A percentile compares a stretch with the other conserved stretches of the same genome.
Conservation (phyloP, 2,797 vertebrate species). For the Peromyscus melanophrys region DNA sequence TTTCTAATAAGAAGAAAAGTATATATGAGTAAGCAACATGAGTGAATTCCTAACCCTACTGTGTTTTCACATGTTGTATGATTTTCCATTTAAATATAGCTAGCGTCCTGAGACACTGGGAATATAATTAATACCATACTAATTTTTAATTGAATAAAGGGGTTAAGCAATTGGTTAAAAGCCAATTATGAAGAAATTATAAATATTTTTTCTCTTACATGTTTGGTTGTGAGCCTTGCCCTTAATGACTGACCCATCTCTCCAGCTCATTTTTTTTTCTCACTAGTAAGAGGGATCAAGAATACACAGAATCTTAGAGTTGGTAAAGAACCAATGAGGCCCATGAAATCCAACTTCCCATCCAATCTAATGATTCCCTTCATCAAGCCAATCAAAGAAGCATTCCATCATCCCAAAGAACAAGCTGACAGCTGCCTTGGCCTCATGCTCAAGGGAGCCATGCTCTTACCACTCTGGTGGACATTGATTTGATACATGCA, state of each 20-base stretch:
- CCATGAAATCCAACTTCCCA: neutral
- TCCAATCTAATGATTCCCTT: neutral
- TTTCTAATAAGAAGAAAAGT: neutral
- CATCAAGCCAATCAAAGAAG: neutral
- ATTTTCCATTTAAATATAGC: slow-evolving; percentile 23
- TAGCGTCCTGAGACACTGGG: neutral
- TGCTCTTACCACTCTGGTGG: neutral
- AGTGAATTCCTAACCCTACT: neutral
- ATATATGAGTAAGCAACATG: neutral
- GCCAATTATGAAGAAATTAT: neutral
- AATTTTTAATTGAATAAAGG: neutral
- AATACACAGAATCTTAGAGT: neutral
- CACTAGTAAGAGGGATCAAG: neutral
- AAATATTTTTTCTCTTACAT: neutral
- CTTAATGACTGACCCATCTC: neutral
- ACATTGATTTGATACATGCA: neutral
- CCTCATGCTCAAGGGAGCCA: neutral
- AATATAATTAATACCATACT: neutral
- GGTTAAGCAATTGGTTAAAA: slow-evolving; percentile 14
- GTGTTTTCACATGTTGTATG: neutral
- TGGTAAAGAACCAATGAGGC: neutral
- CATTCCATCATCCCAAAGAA: neutral
- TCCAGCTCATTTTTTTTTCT: neutral
- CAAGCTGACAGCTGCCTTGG: neutral
- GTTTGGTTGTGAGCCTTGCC: neutral